Conservation (phyloP, 2,888 invertebrate species). For the Schizotus pectinicornis region DNA sequence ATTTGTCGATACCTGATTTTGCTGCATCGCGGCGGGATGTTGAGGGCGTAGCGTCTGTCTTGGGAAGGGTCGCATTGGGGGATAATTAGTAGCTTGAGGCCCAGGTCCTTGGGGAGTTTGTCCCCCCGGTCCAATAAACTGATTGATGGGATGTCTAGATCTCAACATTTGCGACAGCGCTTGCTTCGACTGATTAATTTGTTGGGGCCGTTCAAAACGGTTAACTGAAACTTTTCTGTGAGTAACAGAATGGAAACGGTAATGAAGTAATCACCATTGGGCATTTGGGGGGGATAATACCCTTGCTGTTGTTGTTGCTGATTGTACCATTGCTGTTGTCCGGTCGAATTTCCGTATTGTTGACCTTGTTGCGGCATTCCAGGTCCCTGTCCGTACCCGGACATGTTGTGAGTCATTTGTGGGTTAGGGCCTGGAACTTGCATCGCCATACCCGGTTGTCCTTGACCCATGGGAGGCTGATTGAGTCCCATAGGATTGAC, state of each 20-base stretch:
- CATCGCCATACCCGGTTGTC: slow-evolving; percentile 35
- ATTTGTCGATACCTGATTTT: slow-evolving; percentile 50
- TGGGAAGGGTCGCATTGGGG: slow-evolving; percentile 60
- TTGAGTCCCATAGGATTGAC: slow-evolving; percentile 46
- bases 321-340: slow-evolving; percentile 67
- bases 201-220: slow-evolving; percentile 59
- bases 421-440: slow-evolving; percentile 49
- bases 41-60: slow-evolving; percentile 59
- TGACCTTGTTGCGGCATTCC: slow-evolving; percentile 49
- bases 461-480: slow-evolving; percentile 44
- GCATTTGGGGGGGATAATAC: slow-evolving; percentile 62
- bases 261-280: slow-evolving; percentile 45
- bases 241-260: too few species aligned
- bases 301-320: slow-evolving; percentile 58
- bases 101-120: slow-evolving; percentile 51
- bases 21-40: slow-evolving; percentile 55
- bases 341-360: slow-evolving; percentile 56
- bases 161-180: slow-evolving; percentile 86
- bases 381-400: slow-evolving; percentile 42
- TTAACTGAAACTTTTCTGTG: slow-evolving; percentile 48
- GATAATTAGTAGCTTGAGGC: slow-evolving; percentile 55
- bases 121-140: slow-evolving; percentile 49
- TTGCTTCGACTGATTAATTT: slow-evolving; percentile 79
- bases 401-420: slow-evolving; percentile 52
- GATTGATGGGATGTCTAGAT: slow-evolving; percentile 68